Evolutionary conservation across 1,140 invertebrate species (phyloP).

Genomic region (Pogonus chalceus): DNA sequence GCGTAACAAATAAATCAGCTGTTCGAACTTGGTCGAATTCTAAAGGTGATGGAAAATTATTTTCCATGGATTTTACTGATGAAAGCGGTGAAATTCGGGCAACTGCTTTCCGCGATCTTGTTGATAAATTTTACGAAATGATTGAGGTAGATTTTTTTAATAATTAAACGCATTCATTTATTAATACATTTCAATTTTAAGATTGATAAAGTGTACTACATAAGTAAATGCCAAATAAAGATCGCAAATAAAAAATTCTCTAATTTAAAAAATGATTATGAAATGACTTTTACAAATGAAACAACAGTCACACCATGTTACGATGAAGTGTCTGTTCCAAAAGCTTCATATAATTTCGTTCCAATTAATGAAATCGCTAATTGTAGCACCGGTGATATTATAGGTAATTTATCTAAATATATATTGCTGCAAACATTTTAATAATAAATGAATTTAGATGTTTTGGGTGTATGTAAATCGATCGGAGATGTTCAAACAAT

Average conservation of each 20-base stretch:
- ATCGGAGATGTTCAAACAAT: slow-evolving; percentile 62
- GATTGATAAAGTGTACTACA: slow-evolving; percentile 79
- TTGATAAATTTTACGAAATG: slow-evolving; percentile 84
- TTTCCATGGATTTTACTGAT: slow-evolving; percentile 87
- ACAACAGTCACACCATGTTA: slow-evolving; percentile 63
- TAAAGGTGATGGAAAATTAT: slow-evolving; percentile 85
- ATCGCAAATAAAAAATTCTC: slow-evolving; percentile 86
- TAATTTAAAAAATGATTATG: slow-evolving; percentile 86
- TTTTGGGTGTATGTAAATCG: slow-evolving; percentile 81
- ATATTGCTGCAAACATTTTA: slow-evolving; percentile 12
- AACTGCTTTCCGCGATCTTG: slow-evolving; percentile 85
- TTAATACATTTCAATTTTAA: slow-evolving; percentile 33
- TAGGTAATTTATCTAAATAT: slow-evolving; percentile 49
- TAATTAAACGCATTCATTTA: neutral
- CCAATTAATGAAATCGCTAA: slow-evolving; percentile 65
- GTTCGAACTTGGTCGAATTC: slow-evolving; percentile 87
- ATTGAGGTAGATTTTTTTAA: slow-evolving; percentile 56
- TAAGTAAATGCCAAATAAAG: slow-evolving; percentile 73
- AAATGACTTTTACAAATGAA: slow-evolving; percentile 82
- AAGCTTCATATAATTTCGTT: slow-evolving; percentile 73
- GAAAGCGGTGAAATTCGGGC: slow-evolving; percentile 89
- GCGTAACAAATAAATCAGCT: slow-evolving; percentile 73
- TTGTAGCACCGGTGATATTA: slow-evolving; percentile 51
- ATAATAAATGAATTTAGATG: slow-evolving; percentile 51
- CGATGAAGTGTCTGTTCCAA: slow-evolving; percentile 58